These are phyloP conservation scores for Benitochromis conjunctus DNA, from an alignment of 2,113 vertebrate species.

Conservation along the genomic window DNA sequence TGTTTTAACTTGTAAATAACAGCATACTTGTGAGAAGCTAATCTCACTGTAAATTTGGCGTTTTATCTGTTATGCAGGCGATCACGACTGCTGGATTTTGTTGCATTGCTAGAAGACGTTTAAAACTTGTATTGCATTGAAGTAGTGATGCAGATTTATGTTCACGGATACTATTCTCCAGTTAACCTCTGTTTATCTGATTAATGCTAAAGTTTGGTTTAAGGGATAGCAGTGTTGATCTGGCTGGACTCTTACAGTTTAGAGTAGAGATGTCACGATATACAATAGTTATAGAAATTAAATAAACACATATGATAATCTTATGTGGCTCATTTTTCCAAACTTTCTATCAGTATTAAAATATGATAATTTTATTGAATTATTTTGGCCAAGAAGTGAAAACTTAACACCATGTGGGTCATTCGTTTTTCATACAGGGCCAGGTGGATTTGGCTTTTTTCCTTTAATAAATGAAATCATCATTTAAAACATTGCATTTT, in stretches of 20 bases:
- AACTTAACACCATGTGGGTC: background rate
- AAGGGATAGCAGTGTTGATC: background rate
- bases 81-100: background rate
- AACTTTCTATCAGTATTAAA: background rate
- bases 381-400: fast-evolving
- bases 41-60: background rate
- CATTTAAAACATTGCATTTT: background rate
- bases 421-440: background rate
- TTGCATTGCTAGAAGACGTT: background rate
- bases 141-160: background rate
- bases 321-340: background rate
- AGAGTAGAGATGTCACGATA: background rate
- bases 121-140: background rate
- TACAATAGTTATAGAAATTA: background rate
- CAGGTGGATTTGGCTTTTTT: background rate
- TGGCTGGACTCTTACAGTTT: background rate
- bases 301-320: background rate
- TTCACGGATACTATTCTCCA: background rate
- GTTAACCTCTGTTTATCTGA: background rate
- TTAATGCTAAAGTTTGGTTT: background rate
- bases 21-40: background rate
- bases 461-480: background rate
- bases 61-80: background rate
- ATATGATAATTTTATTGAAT: background rate
- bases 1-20: background rate